Percentiles rank a stretch among this genome's conserved stretches.
Conservation (phyloP, 2,888 invertebrate species). For the Baronia brevicornis region DNA sequence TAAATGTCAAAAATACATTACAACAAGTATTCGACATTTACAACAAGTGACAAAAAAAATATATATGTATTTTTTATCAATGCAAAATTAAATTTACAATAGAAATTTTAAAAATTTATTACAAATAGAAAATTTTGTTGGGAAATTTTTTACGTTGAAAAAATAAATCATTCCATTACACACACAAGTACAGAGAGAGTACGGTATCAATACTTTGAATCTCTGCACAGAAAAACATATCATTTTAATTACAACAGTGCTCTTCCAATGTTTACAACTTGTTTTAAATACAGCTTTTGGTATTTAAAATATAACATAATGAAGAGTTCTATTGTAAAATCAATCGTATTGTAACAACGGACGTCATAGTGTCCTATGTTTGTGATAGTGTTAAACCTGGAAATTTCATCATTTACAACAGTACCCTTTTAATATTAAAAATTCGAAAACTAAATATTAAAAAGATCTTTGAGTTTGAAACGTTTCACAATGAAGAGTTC, state of each 20-base stretch:
- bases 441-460: constrained; percentile 1
- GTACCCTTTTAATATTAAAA: neutral
- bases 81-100: too few relatives aligned
- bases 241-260: neutral
- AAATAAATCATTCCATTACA: constrained; percentile 24
- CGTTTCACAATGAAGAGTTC: too few relatives aligned
- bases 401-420: neutral
- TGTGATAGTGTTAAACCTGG: neutral
- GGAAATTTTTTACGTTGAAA: constrained; percentile 6
- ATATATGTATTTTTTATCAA: too few relatives aligned
- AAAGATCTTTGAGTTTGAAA: too few relatives aligned
- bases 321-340: constrained; percentile 1
- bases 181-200: constrained; percentile 49
- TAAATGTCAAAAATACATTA: too few relatives aligned
- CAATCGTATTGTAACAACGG: constrained; percentile 6
- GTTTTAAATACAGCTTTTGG: neutral
- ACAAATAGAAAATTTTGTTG: too few relatives aligned
- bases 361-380: constrained; percentile 11
- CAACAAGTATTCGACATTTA: too few relatives aligned
- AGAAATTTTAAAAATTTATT: too few relatives aligned
- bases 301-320: neutral
- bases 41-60: too few relatives aligned
- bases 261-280: too few relatives aligned
- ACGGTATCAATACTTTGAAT: constrained; percentile 59
- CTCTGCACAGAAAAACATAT: constrained; percentile 29